phyloP scores from a whole-genome alignment of 2,888 invertebrate genomes.

The Lysandra coridon region DNA sequence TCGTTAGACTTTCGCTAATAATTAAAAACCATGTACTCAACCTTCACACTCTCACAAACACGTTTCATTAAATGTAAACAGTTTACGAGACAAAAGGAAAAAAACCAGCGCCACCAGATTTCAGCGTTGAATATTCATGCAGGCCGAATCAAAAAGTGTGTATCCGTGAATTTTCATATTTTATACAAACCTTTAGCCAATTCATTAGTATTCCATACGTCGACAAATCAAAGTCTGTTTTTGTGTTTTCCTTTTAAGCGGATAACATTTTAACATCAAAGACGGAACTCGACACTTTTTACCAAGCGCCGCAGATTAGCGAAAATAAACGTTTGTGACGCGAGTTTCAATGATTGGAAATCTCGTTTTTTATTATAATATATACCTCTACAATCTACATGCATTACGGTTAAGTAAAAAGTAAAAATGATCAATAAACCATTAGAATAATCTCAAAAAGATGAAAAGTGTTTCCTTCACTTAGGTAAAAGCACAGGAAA shows the following conservation, averaged over 20 bases:
- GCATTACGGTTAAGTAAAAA: too few species aligned
- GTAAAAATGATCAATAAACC: too few species aligned
- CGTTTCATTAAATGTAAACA: conserved; percentile 18
- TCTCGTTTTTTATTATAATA: background rate
- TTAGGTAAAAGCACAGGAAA: background rate
- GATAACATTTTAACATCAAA: conserved; percentile 24
- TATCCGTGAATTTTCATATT: conserved; percentile 32
- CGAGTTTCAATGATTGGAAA: background rate
- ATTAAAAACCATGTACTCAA: background rate
- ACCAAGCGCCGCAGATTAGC: background rate
- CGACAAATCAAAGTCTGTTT: conserved; percentile 37
- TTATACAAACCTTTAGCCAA: conserved; percentile 29
- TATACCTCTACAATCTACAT: background rate
- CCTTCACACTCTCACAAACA: background rate
- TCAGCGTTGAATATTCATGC: conserved; percentile 36
- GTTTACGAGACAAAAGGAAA: conserved; percentile 21
- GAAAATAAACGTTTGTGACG: background rate
- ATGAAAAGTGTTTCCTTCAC: background rate
- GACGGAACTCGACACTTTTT: background rate
- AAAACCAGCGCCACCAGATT: conserved; percentile 15
- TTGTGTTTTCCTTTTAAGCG: conserved; percentile 26
- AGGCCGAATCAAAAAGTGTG: conserved; percentile 34
- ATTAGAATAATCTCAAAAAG: too few species aligned
- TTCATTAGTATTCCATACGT: conserved; percentile 39
- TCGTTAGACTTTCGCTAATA: background rate